Evolutionary conservation across 1,140 invertebrate species (phyloP), one percentile per base, ranked within the genome.

Genomic region (Odontomachus brunneus): DNA sequence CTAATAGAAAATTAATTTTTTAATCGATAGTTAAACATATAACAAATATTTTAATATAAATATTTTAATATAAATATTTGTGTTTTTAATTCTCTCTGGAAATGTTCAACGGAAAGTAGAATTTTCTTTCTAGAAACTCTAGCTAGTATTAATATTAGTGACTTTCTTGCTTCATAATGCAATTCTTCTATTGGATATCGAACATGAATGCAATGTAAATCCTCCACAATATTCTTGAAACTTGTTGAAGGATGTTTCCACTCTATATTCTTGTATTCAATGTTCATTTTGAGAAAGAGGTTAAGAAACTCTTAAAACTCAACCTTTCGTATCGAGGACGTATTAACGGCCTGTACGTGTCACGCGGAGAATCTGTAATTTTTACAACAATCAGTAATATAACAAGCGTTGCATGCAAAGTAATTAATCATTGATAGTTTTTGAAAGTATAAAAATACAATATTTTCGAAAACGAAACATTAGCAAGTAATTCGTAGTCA

Each of bases 341-440:
- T 60, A n/a, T 74, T 60, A 66, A 24, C 12, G 12, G n/a, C 22
- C 12, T 51, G 75, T 80, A 80, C 3, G 75, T 80, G 44, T 44
- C 65, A 48, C 17, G 29, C 9, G 22, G 4, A 44, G 1, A 69
- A 80, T 80, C 75, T 12, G n/a, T 1, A 48, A 69, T 69, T 80
- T 80, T 19, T 22, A 19, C 3, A 14, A 59, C 17, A 15, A 80
- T 80, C 63, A 2, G 67, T 0, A 24, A 48, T 15, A 4, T 48
- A n/a, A 48, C 4, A 14, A 48, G 1, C 1, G 0, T 48, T 59
- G 3, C 48, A 44, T 3, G 3, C 3, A 1, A 44, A 57, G 3
- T 57, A 14, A 59, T 29, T 17, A 48, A 48, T 80, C 14, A 11
- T 80, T 19, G 3, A 71, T 11, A 7, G 59, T 80, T 80, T 71